Percentiles rank a stretch among this genome's conserved stretches.
Conservation (phyloP, 2,888 invertebrate species). For the Kuschelorhynchus macadamiae region DNA sequence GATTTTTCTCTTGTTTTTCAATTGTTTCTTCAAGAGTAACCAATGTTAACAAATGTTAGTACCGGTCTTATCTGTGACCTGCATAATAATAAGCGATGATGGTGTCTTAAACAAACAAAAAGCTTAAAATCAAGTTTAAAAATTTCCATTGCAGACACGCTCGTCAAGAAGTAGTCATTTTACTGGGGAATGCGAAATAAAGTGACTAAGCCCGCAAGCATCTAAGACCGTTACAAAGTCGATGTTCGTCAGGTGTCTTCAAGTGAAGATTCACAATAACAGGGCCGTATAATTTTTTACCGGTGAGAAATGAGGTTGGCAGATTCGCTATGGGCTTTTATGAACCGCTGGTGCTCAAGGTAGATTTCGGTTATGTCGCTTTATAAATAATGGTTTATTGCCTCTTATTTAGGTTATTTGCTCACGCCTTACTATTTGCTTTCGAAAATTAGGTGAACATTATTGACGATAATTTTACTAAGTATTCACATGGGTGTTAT, state of each 20-base stretch:
- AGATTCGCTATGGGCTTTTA: slow-evolving; percentile 16
- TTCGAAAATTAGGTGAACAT: no score
- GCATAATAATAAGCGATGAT: no score
- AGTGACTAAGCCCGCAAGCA: slow-evolving; percentile 54
- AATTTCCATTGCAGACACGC: slow-evolving; percentile 12
- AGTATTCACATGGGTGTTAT: no score
- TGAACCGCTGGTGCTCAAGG: slow-evolving; percentile 3
- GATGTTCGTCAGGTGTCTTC: slow-evolving; percentile 29
- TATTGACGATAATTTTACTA: no score
- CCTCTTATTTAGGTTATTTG: slow-evolving; percentile 10
- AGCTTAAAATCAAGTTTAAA: no score
- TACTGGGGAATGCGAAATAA: slow-evolving; percentile 51
- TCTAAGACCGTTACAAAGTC: slow-evolving; percentile 50
- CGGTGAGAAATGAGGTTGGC: slow-evolving; percentile 11
- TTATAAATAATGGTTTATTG: neutral
- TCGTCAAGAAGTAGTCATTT: slow-evolving; percentile 16
- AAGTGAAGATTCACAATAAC: slow-evolving; percentile 14
- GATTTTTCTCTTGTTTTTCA: no score
- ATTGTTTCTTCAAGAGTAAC: no score
- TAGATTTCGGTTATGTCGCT: slow-evolving; percentile 4
- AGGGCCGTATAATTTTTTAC: slow-evolving; percentile 13
- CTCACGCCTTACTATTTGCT: neutral
- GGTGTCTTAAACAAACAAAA: no score
- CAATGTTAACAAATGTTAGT: no score
- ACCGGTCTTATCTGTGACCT: no score